phyloP scores from a whole-genome alignment of 2,113 vertebrate species.

The Casuarius casuarius region DNA sequence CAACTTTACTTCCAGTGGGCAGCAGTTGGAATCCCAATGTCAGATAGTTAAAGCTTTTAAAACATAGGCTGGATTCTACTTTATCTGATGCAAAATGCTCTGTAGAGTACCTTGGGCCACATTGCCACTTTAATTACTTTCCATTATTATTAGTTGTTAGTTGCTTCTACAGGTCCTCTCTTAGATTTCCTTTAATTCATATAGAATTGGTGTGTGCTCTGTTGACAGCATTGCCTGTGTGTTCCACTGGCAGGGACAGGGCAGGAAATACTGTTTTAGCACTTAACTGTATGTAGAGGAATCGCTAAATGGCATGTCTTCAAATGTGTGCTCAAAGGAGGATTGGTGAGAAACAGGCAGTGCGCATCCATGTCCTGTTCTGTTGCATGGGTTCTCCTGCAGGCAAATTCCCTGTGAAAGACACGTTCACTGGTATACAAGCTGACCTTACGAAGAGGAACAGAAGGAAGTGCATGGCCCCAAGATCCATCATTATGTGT shows the following conservation, averaged over 20 bases:
- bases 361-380: rapidly evolving
- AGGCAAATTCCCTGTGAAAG: background rate
- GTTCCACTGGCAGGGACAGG: background rate
- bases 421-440: background rate
- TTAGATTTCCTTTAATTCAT: background rate
- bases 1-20: background rate
- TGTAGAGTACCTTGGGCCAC: background rate
- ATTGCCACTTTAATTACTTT: background rate
- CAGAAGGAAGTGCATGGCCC: background rate
- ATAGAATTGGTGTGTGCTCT: background rate
- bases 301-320: background rate
- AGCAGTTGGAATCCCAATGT: background rate
- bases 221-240: background rate
- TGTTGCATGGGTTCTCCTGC: background rate
- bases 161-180: background rate
- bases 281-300: background rate
- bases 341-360: background rate
- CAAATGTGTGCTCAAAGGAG: background rate
- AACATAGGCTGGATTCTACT: background rate
- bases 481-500: background rate
- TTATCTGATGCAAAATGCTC: background rate
- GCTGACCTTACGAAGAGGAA: background rate
- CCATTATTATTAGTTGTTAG: background rate
- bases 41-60: background rate
- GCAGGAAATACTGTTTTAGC: background rate